Conservation (phyloP, 2,113 vertebrate genomes). For the Oostethus manadensis region DNA sequence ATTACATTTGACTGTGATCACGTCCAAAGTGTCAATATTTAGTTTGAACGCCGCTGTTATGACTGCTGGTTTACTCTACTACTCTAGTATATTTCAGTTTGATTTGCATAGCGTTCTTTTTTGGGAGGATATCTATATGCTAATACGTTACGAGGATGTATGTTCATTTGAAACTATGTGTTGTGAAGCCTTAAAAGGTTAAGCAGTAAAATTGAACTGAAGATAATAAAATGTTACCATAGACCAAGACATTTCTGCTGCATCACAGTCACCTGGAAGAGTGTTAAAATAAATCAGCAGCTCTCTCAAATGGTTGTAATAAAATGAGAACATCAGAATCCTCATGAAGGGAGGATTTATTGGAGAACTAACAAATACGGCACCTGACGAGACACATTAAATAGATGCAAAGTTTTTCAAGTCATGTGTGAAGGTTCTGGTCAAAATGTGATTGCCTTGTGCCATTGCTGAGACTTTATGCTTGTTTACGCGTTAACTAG, state of each 20-base stretch:
- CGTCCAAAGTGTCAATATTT: no score
- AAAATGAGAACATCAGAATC: neutral
- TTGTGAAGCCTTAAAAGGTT: neutral
- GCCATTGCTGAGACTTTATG: neutral
- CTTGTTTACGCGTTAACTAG: conserved; percentile 29
- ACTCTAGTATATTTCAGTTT: no score
- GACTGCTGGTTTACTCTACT: no score
- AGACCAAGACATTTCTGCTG: neutral
- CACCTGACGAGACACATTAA: neutral
- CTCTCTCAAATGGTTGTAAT: neutral
- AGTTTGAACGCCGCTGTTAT: no score
- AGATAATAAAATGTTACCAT: neutral
- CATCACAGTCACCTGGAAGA: neutral
- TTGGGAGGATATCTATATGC: no score
- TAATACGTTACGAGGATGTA: no score
- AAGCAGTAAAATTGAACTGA: neutral
- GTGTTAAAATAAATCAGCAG: neutral
- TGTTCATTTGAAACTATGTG: neutral
- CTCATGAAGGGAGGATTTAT: neutral
- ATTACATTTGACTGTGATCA: no score
- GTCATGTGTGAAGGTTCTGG: neutral
- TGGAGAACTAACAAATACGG: neutral
- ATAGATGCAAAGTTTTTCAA: neutral
- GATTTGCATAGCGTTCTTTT: no score
- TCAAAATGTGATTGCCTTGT: neutral